A percentile compares a stretch with the other conserved stretches of the same genome.
Conservation (phyloP, 2,888 invertebrate species). For the Hecatera dysodea region DNA sequence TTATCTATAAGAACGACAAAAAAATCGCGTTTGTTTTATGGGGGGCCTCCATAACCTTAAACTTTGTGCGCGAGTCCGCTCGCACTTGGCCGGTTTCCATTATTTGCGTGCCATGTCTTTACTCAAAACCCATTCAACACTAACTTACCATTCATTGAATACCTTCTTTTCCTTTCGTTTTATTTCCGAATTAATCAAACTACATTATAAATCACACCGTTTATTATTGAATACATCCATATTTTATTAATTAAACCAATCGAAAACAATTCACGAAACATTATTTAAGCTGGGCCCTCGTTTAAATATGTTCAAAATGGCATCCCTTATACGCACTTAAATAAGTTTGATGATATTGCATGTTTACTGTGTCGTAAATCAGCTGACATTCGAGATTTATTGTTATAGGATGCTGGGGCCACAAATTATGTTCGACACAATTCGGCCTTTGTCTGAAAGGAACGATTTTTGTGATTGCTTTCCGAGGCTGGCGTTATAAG, state of each 20-base stretch:
- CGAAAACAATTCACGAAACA: constrained; percentile 62
- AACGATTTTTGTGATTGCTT: constrained; percentile 73
- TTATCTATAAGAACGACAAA: too few relatives aligned
- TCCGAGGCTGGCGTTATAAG: constrained; percentile 52
- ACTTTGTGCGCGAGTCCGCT: too few relatives aligned
- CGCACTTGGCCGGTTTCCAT: too few relatives aligned
- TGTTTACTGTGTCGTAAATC: constrained; percentile 87
- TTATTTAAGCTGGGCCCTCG: constrained; percentile 57
- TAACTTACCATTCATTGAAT: constrained; percentile 16
- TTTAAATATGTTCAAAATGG: constrained; percentile 68
- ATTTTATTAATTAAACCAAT: constrained; percentile 60
- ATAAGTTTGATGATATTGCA: constrained; percentile 82
- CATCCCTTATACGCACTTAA: constrained; percentile 73
- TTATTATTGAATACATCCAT: constrained; percentile 39
- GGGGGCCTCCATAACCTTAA: too few relatives aligned
- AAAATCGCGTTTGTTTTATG: too few relatives aligned
- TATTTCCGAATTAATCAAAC: constrained; percentile 37
- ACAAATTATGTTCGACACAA: constrained; percentile 77
- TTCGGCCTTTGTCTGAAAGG: constrained; percentile 73
- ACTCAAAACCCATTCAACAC: constrained; percentile 21
- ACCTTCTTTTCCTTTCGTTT: constrained; percentile 26
- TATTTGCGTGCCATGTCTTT: constrained; percentile 13
- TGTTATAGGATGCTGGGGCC: constrained; percentile 78
- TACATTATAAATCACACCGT: constrained; percentile 64
- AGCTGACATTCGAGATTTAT: constrained; percentile 84